A percentile compares a stretch with the other conserved stretches of the same genome.
These are phyloP conservation scores for Crenuchus spilurus DNA, from an alignment of 2,797 vertebrate species.

Conservation along the genomic window DNA sequence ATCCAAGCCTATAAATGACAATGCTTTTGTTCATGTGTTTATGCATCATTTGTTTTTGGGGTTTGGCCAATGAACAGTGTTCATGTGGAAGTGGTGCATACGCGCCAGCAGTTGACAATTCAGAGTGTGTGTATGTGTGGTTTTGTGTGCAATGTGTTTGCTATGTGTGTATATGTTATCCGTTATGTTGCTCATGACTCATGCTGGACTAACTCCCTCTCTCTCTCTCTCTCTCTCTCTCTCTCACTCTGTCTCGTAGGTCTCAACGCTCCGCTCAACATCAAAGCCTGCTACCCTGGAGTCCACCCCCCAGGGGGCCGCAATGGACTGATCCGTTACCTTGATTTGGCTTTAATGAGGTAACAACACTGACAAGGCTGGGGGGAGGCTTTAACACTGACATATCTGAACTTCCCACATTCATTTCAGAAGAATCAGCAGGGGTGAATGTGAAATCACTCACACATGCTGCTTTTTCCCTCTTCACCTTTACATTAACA, in stretches of 20 bases:
- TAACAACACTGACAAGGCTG: conserved; percentile 67
- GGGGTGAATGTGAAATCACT: not conserved
- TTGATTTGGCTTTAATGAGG: conserved; percentile 72
- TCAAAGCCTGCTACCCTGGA: conserved; percentile 62
- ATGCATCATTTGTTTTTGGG: conserved; percentile 22
- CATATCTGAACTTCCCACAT: conserved; percentile 2
- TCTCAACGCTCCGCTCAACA: conserved; percentile 60
- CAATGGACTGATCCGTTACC: conserved; percentile 68
- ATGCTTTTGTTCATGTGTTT: conserved; percentile 29
- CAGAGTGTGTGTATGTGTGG: conserved; percentile 51
- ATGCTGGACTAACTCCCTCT: conserved; percentile 46
- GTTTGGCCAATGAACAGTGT: conserved; percentile 3
- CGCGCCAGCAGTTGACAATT: conserved; percentile 24
- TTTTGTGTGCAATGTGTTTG: conserved; percentile 44
- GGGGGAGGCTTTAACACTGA: conserved; percentile 37
- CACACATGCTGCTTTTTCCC: conserved; percentile 13
- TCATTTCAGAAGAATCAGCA: not conserved
- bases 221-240: conserved; percentile 31
- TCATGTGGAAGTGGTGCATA: conserved; percentile 17
- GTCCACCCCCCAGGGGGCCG: conserved; percentile 52
- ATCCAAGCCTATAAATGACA: conserved; percentile 29
- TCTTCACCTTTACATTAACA: not conserved
- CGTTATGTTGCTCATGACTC: conserved; percentile 62
- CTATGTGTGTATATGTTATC: conserved; percentile 50
- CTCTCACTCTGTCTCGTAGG: conserved; percentile 44